Conservation (phyloP, 1,140 invertebrate genomes). For the Calosoma granatense region DNA sequence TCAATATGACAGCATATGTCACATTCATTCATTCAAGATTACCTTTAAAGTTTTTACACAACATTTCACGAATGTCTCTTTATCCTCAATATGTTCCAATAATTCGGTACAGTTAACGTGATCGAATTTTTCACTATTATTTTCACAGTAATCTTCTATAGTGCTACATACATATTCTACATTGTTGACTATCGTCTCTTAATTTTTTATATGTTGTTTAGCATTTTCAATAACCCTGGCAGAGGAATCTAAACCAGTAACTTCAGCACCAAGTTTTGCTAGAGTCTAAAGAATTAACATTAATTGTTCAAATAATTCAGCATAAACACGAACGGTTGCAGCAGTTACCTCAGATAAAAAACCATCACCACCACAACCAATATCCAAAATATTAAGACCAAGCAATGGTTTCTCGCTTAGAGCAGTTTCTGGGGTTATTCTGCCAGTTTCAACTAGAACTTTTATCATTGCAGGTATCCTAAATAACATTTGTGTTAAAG, state of each 20-base stretch:
- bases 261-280: constrained; percentile 49
- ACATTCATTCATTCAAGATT: too few relatives aligned
- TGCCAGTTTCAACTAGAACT: constrained; percentile 14
- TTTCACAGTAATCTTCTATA: background rate
- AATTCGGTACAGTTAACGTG: constrained; percentile 69
- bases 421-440: background rate
- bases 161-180: background rate
- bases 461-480: background rate
- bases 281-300: constrained; percentile 29
- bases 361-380: constrained; percentile 17
- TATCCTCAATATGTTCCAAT: constrained; percentile 65
- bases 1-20: too few relatives aligned
- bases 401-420: constrained; percentile 11
- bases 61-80: constrained; percentile 50
- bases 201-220: constrained; percentile 38
- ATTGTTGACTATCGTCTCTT: too few relatives aligned
- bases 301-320: too few relatives aligned
- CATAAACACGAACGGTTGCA: too few relatives aligned
- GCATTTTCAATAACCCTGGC: constrained; percentile 54
- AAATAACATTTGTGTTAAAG: too few relatives aligned
- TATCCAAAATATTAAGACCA: constrained; percentile 18
- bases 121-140: constrained; percentile 41
- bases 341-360: too few relatives aligned
- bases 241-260: constrained; percentile 65
- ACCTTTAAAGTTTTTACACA: constrained; percentile 45